phyloP scores from a whole-genome alignment of 2,888 invertebrate genomes.

The Cheilosia scutellata region DNA sequence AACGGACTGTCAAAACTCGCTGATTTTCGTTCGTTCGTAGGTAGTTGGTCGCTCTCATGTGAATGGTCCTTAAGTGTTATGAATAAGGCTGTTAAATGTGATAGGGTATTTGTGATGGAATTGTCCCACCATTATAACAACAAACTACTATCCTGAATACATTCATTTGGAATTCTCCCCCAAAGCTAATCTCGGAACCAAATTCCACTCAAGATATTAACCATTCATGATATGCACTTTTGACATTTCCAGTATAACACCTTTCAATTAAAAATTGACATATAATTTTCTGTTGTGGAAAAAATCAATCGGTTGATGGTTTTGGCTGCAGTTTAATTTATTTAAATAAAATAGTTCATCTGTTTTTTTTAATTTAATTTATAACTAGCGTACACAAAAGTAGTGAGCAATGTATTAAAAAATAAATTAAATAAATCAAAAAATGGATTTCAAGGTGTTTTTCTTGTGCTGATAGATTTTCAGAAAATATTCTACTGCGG shows the following conservation, averaged over 20 bases:
- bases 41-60: too few species aligned
- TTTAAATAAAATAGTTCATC: constrained; percentile 21
- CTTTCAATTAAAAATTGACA: constrained; percentile 44
- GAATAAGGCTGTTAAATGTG: too few species aligned
- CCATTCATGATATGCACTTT: constrained; percentile 15
- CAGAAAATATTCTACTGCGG: constrained; percentile 14
- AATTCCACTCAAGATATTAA: neutral
- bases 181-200: neutral
- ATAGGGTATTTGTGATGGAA: too few species aligned
- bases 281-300: constrained; percentile 63
- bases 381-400: neutral
- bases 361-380: constrained; percentile 4
- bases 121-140: too few species aligned
- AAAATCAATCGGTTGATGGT: constrained; percentile 71
- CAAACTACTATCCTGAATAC: neutral
- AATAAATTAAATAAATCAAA: neutral
- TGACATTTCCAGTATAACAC: constrained; percentile 53
- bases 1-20: too few species aligned
- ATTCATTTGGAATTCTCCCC: neutral
- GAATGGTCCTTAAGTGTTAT: too few species aligned
- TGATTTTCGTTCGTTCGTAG: too few species aligned
- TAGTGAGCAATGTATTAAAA: neutral
- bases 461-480: neutral
- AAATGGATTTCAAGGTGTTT: constrained; percentile 19
- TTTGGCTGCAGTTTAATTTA: constrained; percentile 41